Evolutionary conservation across 2,888 invertebrate species (phyloP).

Genomic region (Lithophane socia): DNA sequence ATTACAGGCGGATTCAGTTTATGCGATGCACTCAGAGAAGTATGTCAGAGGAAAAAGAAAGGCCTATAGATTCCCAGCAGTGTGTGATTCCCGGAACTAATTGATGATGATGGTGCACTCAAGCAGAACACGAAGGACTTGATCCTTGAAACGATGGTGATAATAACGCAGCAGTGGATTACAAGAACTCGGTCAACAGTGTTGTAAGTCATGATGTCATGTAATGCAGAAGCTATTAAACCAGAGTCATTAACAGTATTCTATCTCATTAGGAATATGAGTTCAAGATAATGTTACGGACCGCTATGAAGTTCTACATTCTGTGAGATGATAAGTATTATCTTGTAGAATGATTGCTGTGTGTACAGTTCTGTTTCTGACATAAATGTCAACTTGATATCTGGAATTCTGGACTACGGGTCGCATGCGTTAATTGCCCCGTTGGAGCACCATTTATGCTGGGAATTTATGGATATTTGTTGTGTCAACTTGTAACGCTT

Average conservation of each 20-base stretch:
- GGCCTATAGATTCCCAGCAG: not conserved
- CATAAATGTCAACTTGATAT: conserved; percentile 11
- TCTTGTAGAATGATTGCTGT: not conserved
- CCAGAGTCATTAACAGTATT: conserved; percentile 27
- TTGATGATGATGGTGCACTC: not conserved
- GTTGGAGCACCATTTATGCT: not conserved
- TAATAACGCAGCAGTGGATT: not conserved
- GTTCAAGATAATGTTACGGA: conserved; percentile 19
- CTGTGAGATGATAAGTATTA: conserved; percentile 20
- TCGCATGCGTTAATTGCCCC: not conserved
- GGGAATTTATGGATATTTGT: not conserved
- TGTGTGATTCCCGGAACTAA: not conserved
- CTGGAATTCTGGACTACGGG: not conserved
- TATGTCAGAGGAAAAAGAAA: not conserved
- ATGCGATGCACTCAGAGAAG: not conserved
- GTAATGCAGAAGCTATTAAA: conserved; percentile 11
- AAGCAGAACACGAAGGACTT: not conserved
- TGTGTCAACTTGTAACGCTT: not conserved
- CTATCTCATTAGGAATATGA: conserved; percentile 19
- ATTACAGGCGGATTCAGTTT: not conserved
- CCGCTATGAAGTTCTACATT: conserved; percentile 34
- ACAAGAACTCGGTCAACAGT: conserved; percentile 22
- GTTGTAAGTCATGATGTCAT: conserved; percentile 14
- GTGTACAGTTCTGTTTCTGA: conserved; percentile 5
- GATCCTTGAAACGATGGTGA: not conserved